A percentile compares a stretch with the other conserved stretches of the same genome.
Conservation (phyloP, 2,797 vertebrate species). For the Danionella dracula region DNA sequence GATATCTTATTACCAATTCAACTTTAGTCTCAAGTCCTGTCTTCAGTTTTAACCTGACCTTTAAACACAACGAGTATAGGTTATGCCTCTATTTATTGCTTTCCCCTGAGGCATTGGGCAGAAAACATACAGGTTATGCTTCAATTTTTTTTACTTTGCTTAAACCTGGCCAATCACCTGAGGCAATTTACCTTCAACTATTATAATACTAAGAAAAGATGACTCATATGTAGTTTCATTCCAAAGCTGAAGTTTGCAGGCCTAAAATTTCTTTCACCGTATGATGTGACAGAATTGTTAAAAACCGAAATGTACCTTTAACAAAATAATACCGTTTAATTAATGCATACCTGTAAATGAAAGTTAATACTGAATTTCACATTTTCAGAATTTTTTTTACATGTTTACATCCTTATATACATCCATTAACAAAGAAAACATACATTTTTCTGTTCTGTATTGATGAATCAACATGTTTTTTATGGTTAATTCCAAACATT, state of each 20-base stretch:
- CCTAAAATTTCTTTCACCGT: no score
- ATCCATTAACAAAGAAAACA: no score
- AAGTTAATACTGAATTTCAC: no score
- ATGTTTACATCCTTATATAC: no score
- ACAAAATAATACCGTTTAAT: neutral
- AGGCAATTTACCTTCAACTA: neutral
- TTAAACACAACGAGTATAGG: neutral
- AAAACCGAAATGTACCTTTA: neutral
- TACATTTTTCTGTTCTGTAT: no score
- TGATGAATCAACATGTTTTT: no score
- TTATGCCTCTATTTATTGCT: neutral
- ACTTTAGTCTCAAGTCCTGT: no score
- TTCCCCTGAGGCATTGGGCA: neutral
- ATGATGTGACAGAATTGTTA: no score
- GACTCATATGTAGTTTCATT: neutral
- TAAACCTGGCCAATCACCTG: slow-evolving; percentile 10
- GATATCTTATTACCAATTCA: no score
- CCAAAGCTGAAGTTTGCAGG: no score
- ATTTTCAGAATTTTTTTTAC: no score
- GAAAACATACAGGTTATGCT: neutral
- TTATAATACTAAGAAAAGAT: neutral
- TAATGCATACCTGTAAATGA: neutral
- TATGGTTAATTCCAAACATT: no score
- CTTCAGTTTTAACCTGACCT: neutral
- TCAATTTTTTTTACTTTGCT: neutral